Evolutionary conservation across 2,113 vertebrate genomes (phyloP).

Genomic region (Alethe diademata): DNA sequence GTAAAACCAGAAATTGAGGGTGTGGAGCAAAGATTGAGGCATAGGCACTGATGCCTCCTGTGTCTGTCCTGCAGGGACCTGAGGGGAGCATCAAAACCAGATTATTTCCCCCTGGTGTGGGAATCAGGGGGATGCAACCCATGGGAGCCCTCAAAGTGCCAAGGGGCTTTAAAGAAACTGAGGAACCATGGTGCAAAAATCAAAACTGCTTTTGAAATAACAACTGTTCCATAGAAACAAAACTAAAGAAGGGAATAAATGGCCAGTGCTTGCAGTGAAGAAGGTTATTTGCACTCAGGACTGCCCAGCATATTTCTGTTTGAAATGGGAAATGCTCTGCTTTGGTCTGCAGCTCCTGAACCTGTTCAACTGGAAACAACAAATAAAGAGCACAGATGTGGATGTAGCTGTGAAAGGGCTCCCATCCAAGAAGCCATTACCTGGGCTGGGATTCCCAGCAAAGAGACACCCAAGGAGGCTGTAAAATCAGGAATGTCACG

Average conservation of each 20-base stretch:
- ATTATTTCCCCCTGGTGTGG: not conserved
- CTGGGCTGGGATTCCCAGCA: not conserved
- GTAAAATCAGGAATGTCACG: not conserved
- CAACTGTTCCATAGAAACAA: not conserved
- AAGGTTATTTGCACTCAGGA: not conserved
- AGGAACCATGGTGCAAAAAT: not conserved
- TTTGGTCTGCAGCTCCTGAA: not conserved
- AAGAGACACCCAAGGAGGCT: not conserved
- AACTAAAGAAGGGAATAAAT: not conserved
- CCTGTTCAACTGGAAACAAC: rapidly evolving
- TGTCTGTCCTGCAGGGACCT: not conserved
- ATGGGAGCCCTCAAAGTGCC: not conserved
- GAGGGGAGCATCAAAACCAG: not conserved
- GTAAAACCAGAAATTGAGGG: not conserved
- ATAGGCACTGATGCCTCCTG: not conserved
- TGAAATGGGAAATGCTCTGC: not conserved
- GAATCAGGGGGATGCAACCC: not conserved
- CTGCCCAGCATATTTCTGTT: not conserved
- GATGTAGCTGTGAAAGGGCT: not conserved
- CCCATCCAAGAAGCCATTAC: not conserved
- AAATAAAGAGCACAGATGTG: not conserved
- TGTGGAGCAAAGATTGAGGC: not conserved
- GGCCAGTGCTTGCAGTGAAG: not conserved
- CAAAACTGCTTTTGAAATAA: not conserved
- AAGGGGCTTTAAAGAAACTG: not conserved